Evolutionary conservation across 2,888 invertebrate species (phyloP).

Genomic region (Schizotus pectinicornis): DNA sequence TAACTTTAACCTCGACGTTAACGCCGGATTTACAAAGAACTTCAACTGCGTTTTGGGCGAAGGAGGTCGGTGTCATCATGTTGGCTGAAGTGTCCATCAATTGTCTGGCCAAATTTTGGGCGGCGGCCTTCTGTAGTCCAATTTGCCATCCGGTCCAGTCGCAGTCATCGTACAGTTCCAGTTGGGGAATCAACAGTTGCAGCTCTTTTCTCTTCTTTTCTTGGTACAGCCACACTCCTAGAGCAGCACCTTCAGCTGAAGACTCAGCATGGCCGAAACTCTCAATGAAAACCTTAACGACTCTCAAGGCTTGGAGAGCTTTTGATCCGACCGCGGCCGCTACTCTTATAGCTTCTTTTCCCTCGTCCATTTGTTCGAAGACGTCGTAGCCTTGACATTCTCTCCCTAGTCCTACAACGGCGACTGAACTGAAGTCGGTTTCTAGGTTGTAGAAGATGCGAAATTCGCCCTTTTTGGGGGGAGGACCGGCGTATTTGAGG

Average conservation of each 20-base stretch:
- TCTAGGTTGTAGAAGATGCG: conserved; percentile 72
- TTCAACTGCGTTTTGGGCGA: conserved; percentile 73
- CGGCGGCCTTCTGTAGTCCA: conserved; percentile 75
- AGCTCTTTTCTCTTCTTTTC: conserved; percentile 64
- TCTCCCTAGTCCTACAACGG: conserved; percentile 76
- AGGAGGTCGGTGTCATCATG: conserved; percentile 77
- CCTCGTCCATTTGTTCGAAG: conserved; percentile 75
- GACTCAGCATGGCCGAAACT: conserved; percentile 80
- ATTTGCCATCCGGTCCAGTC: conserved; percentile 74
- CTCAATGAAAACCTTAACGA: conserved; percentile 70
- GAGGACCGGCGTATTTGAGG: conserved; percentile 56
- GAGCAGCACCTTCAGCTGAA: conserved; percentile 77
- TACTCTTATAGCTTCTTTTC: conserved; percentile 74
- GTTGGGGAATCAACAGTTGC: conserved; percentile 54
- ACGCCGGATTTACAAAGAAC: conserved; percentile 63
- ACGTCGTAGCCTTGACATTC: conserved; percentile 71
- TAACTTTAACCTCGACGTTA: conserved; percentile 69
- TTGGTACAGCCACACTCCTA: conserved; percentile 74
- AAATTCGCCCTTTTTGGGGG: conserved; percentile 62
- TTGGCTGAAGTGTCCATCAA: conserved; percentile 85
- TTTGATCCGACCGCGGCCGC: conserved; percentile 70
- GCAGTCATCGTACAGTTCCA: conserved; percentile 68
- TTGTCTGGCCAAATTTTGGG: conserved; percentile 79
- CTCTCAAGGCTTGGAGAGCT: conserved; percentile 62
- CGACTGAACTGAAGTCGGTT: conserved; percentile 68